These are phyloP conservation scores for Cryptoprocta ferox DNA, from an alignment of 2,797 vertebrate species.

Conservation along the genomic window DNA sequence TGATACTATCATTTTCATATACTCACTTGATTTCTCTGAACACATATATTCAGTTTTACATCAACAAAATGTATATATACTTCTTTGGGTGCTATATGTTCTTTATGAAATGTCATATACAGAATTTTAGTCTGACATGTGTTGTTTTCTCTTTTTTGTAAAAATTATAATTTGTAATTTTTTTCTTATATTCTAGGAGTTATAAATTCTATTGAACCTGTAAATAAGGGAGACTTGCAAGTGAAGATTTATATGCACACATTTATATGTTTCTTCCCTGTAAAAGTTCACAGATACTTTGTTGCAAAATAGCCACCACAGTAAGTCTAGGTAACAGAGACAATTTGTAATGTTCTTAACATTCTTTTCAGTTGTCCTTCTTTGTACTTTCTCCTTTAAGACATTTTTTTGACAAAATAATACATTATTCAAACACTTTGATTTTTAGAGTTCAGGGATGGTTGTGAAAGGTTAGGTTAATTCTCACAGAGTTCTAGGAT, in stretches of 20 bases:
- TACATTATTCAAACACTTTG: not conserved
- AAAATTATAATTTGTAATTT: not conserved
- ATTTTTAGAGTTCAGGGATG: not conserved
- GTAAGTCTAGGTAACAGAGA: not conserved
- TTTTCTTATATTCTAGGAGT: not conserved
- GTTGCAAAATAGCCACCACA: not conserved
- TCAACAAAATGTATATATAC: not conserved
- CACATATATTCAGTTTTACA: not conserved
- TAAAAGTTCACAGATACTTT: not conserved
- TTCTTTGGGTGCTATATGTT: not conserved
- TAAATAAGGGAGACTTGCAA: not conserved
- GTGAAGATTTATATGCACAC: not conserved
- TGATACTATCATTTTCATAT: not conserved
- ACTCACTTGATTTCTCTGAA: not conserved
- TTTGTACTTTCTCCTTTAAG: not conserved
- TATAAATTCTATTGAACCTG: not conserved
- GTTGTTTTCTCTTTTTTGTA: not conserved
- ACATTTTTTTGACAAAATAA: not conserved
- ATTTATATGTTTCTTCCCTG: not conserved
- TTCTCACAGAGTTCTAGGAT: not conserved
- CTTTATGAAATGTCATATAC: not conserved
- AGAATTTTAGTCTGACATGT: not conserved
- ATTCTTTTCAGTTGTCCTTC: not conserved
- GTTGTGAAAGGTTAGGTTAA: not conserved
- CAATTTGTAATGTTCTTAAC: not conserved